Base-by-base conservation (phyloP, 2,113 vertebrate species). In the Carassius auratus region DNA sequence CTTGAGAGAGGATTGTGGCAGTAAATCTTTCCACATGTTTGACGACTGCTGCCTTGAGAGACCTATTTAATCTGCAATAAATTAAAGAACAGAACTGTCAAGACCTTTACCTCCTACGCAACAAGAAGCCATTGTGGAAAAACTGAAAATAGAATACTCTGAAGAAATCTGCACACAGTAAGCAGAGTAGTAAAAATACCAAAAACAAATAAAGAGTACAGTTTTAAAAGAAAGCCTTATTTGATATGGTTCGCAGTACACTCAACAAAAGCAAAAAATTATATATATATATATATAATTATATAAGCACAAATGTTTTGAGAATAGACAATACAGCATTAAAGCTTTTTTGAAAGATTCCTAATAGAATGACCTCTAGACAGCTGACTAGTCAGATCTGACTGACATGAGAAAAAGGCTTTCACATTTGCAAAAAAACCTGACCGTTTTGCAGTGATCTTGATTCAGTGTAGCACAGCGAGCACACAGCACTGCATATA, bases 281-380 rank as follows among this genome's bases (percentile, higher is more conserved):
- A 48, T 2, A 48, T 12, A 48, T 0, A 48, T 1, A 52, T n/a
- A n/a, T n/a, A n/a, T n/a, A n/a, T n/a, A n/a, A 15, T 15, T 52
- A 84, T 76, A 52, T 74, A 85, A 87, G 76, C 66, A 79, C 30
- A 33, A 84, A 85, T 88, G 78, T 81, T 45, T 85, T 80, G 71
- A 36, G 30, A 42, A 85, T 66, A 23, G 26, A 88, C 62, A 69
- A 66, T 57, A 64, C 17, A 42, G 38, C 17, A 79, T 88, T 83
- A 85, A 38, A 30, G 12, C 2, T 64, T 4, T 30, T 13, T 30
- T 68, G 3, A 68, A 36, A 9, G 30, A 33, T 19, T 85, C 78
- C 81, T 66, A 76, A 81, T 19, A 61, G 57, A 57, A 68, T 17
- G 64, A 33, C 12, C 42, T 45, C 4, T 23, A 10, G 10, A 74